A percentile compares a stretch with the other conserved stretches of the same genome.
Conservation (phyloP, 92 coral and sea anemone species). For the Heteractis magnifica region DNA sequence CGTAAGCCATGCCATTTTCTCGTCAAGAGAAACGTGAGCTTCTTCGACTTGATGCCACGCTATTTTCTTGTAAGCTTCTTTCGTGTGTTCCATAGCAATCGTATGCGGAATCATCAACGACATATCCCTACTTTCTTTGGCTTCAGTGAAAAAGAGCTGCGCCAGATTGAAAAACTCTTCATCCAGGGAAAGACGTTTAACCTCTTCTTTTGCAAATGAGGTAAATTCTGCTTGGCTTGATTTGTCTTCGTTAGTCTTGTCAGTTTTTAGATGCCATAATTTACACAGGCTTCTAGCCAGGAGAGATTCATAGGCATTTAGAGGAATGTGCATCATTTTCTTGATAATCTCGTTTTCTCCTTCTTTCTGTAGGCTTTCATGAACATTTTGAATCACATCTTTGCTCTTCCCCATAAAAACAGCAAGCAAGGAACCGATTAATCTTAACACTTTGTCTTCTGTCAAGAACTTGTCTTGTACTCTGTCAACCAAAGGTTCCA, state of each 20-base stretch:
- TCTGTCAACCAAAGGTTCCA: not conserved
- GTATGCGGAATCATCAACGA: conserved; percentile 38
- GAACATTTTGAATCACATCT: no score
- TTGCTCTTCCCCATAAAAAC: not conserved
- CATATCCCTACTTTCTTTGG: conserved; percentile 25
- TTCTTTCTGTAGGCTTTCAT: not conserved
- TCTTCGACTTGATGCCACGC: not conserved
- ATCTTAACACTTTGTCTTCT: not conserved
- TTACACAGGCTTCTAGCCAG: conserved; percentile 60
- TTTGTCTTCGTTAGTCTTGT: not conserved
- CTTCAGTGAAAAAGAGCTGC: conserved; percentile 25
- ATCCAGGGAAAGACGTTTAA: conserved; percentile 10
- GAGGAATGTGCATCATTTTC: no score
- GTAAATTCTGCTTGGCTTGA: conserved; percentile 32
- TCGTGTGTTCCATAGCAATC: conserved; percentile 28
- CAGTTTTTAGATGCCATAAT: conserved; percentile 31
- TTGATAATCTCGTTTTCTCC: no score
- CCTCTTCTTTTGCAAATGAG: conserved; percentile 36
- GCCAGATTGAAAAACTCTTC: conserved; percentile 37
- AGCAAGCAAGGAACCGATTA: not conserved
- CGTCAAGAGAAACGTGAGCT: not conserved
- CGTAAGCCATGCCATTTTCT: not conserved
- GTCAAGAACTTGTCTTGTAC: not conserved
- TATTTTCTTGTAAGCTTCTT: conserved; percentile 29
- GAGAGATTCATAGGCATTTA: conserved; percentile 44